Conservation (phyloP, 2,888 invertebrate species). For the Rhagium mordax region DNA sequence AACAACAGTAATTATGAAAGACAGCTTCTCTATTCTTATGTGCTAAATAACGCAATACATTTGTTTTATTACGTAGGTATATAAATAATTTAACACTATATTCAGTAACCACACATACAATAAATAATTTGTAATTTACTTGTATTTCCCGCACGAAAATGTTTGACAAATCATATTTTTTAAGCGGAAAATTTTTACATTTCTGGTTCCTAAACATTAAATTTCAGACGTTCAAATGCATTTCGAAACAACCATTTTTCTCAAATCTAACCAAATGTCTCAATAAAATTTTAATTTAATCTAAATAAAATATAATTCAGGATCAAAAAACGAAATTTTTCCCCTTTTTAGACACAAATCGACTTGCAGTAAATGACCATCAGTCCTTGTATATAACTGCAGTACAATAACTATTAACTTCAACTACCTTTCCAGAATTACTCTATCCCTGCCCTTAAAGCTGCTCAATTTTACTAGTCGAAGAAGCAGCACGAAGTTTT, state of each 20-base stretch:
- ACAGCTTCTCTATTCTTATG: not conserved
- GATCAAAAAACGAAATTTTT: no score
- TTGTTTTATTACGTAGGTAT: not conserved
- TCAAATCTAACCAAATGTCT: no score
- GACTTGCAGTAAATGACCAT: no score
- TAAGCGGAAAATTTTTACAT: not conserved
- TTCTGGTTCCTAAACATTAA: not conserved
- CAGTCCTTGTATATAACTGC: not conserved
- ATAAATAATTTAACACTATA: not conserved
- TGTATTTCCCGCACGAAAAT: not conserved
- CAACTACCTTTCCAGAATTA: not conserved
- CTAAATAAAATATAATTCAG: no score
- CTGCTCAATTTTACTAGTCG: not conserved
- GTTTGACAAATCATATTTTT: not conserved
- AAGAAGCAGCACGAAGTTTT: not conserved
- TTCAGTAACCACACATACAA: not conserved
- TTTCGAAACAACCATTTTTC: no score
- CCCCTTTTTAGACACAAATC: no score
- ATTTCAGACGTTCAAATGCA: not conserved
- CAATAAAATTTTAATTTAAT: no score
- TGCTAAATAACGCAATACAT: not conserved
- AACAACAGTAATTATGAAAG: not conserved
- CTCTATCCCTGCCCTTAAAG: not conserved
- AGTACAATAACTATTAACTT: not conserved
- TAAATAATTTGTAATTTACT: not conserved